Base-by-base conservation (phyloP, 1,140 invertebrate genomes). In the Brachionus sp. region DNA sequence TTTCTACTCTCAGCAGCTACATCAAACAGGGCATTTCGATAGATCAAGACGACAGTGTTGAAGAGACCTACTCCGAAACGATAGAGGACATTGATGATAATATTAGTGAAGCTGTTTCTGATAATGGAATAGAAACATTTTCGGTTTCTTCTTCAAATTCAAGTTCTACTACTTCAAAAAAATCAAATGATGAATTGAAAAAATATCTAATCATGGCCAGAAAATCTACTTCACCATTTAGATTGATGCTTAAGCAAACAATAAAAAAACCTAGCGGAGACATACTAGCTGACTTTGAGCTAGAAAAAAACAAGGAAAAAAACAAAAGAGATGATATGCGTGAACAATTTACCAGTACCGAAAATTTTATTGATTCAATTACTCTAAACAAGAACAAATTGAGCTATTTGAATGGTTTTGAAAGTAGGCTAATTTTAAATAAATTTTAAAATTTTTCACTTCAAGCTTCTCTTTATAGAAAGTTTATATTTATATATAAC, bases 221-320 rank as follows among this genome's bases (percentile, higher is more conserved):
- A 46, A 75, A 75, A 46, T 75, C 70, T 13, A 75, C 70, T 13
- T 75, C 70, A 12, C 70, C 70, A 19, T 46, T 75, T n/a, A 75
- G 44, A 75, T 25, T 75, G 6, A 9, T 46, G 19, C 42, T 75
- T 3, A 29, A 46, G 1, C 39, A 75, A 10, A 13, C 39, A 10
- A 75, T 50, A 75, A 75, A 13, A 25, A 29, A 13, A 25, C 42
- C 37, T 25, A 25, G 19, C 25, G 10, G n/a, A 1, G 13, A 50
- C 19, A 75, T 75, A 3, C 70, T 46, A 3, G 44, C 16, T 6
- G 23, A 50, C 12, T 46, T 25, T 46, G 70, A 75, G 10, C 16
- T 19, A 50, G 7, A 25, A 23, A 50, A 50, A 46, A 46, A 16
- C 0, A 39, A 6, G 4, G 37, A 73, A 3, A 25, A 12, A 13